Evolutionary conservation across 2,113 vertebrate genomes (phyloP), one percentile per base, ranked within the genome.

Genomic region (Seriola quinqueradiata): DNA sequence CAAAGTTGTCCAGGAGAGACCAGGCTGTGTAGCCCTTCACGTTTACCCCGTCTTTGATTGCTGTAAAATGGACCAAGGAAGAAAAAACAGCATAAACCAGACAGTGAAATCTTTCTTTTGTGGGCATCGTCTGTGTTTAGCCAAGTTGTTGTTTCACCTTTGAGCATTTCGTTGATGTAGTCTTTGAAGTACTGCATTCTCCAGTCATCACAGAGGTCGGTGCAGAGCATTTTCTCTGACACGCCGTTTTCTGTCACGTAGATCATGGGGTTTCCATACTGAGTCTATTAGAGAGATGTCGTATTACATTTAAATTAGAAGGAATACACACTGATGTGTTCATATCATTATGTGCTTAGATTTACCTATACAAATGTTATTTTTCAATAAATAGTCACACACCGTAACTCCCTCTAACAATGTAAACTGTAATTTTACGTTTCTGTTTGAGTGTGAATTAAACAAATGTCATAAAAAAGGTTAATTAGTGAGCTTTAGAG

Each of bases 1-100:
- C 97, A 82, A 97, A 99, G 89, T 97, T 95, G 89, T 98, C 98
- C 57, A 98, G 89, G 50, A 99, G 93, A 58, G 97, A 97, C 97
- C 97, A 97, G 67, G 96, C 96, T 0, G 96, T 99, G 73, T 98
- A 98, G 4, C 96, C 97, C 90, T 95, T 96, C 82, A 98, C 86
- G 8, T 97, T 95, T 21, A 94, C 97, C 0, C 97, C 97, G 1
- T 98, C 97, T 1, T 97, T 97, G 2, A 97, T 89, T 28, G 97
- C 97, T 98, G 93, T n/a, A 13, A 38, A 55, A 17, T n/a, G 3
- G 34, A 85, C 42, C 21, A 36, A 14, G 19, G 10, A 25, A 16
- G 4, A 9, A 11, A 46, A 64, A 4, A 36, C 40, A 42, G 10
- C 9, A 36, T 10, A 44, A 17, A 55, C 10, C 58, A 32, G 21